Conservation (phyloP, 2,888 invertebrate genomes). For the Ochropleura leucogaster region DNA sequence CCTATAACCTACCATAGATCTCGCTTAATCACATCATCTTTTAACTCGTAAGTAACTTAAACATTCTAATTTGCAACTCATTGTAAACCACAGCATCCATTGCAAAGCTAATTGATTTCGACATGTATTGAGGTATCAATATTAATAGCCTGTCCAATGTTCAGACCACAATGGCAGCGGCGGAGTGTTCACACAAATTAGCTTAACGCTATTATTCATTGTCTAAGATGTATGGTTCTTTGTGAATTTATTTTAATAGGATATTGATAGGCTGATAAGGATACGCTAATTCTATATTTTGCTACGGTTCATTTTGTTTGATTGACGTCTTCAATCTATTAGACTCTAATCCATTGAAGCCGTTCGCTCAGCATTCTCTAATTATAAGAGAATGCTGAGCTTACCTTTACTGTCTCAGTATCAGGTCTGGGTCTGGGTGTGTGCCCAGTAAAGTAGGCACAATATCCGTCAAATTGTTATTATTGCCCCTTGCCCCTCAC, state of each 20-base stretch:
- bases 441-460: no score
- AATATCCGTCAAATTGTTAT: neutral
- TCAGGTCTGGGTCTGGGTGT: neutral
- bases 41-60: neutral
- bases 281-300: slow-evolving; percentile 4
- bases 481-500: no score
- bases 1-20: neutral
- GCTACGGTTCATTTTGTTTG: neutral
- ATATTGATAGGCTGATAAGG: slow-evolving; percentile 14
- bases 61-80: slow-evolving; percentile 10
- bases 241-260: slow-evolving; percentile 43
- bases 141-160: slow-evolving; percentile 29
- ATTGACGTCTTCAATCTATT: no score
- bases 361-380: no score
- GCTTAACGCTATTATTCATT: slow-evolving; percentile 55
- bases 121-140: slow-evolving; percentile 38
- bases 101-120: slow-evolving; percentile 32
- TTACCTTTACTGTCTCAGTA: no score
- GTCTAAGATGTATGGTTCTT: slow-evolving; percentile 56
- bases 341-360: no score
- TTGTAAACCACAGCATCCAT: slow-evolving; percentile 13
- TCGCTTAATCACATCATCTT: neutral
- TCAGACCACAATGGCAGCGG: slow-evolving; percentile 38
- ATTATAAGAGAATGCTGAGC: neutral
- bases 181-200: slow-evolving; percentile 62